These are phyloP conservation scores for Oplegnathus fasciatus DNA, from an alignment of 2,113 vertebrate genomes.

Conservation along the genomic window DNA sequence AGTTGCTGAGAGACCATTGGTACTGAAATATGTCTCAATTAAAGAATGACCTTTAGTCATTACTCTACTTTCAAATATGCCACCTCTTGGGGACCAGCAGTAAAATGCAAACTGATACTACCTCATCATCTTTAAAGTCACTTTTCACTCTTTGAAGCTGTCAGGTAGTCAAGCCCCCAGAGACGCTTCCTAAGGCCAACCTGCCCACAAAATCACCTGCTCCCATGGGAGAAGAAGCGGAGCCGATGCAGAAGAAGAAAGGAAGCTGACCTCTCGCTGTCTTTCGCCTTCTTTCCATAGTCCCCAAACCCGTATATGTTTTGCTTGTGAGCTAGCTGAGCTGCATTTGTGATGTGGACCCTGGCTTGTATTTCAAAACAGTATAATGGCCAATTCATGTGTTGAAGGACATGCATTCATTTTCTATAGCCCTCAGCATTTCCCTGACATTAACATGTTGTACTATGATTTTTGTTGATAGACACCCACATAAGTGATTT, in stretches of 20 bases:
- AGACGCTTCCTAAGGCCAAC: not conserved
- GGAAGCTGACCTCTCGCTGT: slow-evolving; percentile 10
- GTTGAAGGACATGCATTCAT: slow-evolving; percentile 48
- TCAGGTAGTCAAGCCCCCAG: not conserved
- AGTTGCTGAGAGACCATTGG: not conserved
- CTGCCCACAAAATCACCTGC: slow-evolving; percentile 29
- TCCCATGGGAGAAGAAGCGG: slow-evolving; percentile 24
- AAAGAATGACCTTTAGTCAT: slow-evolving; percentile 3
- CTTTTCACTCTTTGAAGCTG: slow-evolving; percentile 1
- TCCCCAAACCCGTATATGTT: not conserved
- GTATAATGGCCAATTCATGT: slow-evolving; percentile 18
- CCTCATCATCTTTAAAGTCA: slow-evolving; percentile 25
- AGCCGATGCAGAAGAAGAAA: slow-evolving; percentile 14
- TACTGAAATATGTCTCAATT: slow-evolving; percentile 8
- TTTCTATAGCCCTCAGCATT: slow-evolving; percentile 30
- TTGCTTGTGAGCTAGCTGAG: slow-evolving; percentile 23
- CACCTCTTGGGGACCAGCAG: not conserved
- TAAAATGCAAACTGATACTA: not conserved
- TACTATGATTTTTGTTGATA: not conserved
- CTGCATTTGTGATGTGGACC: slow-evolving; percentile 35
- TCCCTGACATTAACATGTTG: not conserved
- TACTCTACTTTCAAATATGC: not conserved
- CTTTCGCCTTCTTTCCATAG: slow-evolving; percentile 15
- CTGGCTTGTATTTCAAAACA: slow-evolving; percentile 40
- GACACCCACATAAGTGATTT: not conserved